Conservation (phyloP, 2,113 vertebrate species). For the Gnathonemus longibarbis region DNA sequence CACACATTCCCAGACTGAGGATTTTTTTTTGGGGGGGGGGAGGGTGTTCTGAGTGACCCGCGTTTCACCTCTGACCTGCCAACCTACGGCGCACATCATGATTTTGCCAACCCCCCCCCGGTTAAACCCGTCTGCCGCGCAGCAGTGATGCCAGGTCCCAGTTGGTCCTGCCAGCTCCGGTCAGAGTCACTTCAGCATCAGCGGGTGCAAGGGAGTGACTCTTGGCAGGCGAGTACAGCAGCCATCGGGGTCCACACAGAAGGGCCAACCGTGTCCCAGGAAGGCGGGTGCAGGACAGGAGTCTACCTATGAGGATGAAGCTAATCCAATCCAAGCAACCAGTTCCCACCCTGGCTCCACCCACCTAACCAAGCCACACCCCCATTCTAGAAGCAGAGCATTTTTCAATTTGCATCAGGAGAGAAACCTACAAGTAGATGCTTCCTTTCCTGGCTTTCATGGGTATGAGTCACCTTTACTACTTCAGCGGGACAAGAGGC, state of each 20-base stretch:
- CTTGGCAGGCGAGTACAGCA: not conserved
- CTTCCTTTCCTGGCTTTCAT: not conserved
- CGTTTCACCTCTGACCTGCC: not conserved
- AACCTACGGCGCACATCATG: not conserved
- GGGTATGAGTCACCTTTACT: not conserved
- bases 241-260: not conserved
- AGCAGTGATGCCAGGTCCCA: not conserved
- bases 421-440: not conserved
- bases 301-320: not conserved
- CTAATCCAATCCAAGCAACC: not conserved
- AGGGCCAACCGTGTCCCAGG: not conserved
- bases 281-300: not conserved
- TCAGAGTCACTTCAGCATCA: not conserved
- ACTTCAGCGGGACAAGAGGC: not conserved
- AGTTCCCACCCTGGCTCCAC: not conserved
- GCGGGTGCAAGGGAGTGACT: not conserved
- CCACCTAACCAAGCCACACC: not conserved
- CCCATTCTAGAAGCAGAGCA: not conserved
- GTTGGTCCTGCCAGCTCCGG: not conserved
- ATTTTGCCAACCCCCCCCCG: not conserved
- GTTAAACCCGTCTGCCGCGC: not conserved
- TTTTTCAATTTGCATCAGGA: not conserved
- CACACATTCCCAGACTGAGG: not conserved
- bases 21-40: not conserved
- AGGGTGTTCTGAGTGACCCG: not conserved